A percentile compares a stretch with the other conserved stretches of the same genome.
Conservation (phyloP, 2,797 vertebrate genomes). For the Chelonia mydas region DNA sequence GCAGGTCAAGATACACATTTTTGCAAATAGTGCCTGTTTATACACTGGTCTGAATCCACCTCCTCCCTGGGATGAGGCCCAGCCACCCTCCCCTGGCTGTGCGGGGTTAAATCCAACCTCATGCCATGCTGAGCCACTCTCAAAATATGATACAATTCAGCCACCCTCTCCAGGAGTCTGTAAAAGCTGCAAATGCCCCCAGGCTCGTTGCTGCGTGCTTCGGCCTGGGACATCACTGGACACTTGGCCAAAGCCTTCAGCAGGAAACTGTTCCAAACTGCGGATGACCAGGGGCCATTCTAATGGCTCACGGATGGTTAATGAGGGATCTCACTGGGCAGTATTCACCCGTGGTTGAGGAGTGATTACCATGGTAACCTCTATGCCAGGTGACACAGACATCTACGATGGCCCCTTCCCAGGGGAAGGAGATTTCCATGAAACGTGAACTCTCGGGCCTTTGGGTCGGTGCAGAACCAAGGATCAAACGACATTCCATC, state of each 20-base stretch:
- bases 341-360: not conserved
- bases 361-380: slow-evolving; percentile 55
- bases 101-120: not conserved
- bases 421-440: not conserved
- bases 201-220: not conserved
- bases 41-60: not conserved
- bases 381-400: not conserved
- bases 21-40: not conserved
- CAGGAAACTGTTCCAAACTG: slow-evolving; percentile 16
- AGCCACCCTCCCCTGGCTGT: not conserved
- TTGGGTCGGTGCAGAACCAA: not conserved
- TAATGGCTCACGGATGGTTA: slow-evolving; percentile 48
- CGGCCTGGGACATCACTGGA: not conserved
- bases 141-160: too few species aligned
- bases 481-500: too few species aligned
- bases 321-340: slow-evolving; percentile 28
- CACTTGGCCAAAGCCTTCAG: not conserved
- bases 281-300: slow-evolving; percentile 29
- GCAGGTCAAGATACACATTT: not conserved
- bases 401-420: not conserved
- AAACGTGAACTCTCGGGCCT: slow-evolving; percentile 3
- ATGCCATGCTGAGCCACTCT: not conserved
- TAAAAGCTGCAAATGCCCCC: not conserved
- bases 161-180: too few species aligned
- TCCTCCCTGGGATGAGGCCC: not conserved